A percentile compares a stretch with the other conserved stretches of the same genome.
Conservation (phyloP, 2,797 vertebrate species). For the Semotilus atromaculatus region DNA sequence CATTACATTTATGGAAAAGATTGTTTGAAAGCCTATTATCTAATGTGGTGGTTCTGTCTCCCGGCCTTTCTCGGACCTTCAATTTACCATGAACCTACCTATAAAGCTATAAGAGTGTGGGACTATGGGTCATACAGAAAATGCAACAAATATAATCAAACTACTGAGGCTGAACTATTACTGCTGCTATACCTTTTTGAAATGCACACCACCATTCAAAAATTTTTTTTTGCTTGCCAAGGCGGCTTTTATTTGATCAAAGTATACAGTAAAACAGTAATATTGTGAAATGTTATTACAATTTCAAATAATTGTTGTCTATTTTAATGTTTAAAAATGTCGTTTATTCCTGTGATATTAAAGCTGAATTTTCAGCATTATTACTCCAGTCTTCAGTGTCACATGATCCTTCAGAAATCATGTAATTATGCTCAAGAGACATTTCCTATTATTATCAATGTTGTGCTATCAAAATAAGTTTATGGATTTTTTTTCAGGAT, state of each 20-base stretch:
- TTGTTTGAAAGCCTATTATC: neutral
- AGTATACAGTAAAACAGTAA: neutral
- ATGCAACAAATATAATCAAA: neutral
- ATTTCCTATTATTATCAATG: neutral
- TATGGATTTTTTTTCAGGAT: neutral
- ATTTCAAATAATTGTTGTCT: neutral
- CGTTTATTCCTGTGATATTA: neutral
- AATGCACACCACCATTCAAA: too few species aligned
- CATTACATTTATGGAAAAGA: neutral
- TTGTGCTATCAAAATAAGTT: neutral
- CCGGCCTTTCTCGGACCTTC: constrained; percentile 24
- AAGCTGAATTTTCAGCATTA: neutral
- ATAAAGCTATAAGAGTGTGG: neutral
- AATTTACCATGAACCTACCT: constrained; percentile 15
- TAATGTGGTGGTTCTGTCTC: neutral
- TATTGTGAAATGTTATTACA: neutral
- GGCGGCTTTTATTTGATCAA: neutral
- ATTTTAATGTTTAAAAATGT: neutral
- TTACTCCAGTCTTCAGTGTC: neutral
- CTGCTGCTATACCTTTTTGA: neutral
- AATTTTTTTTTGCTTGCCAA: neutral
- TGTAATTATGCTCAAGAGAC: neutral
- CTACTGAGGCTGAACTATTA: neutral
- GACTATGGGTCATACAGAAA: neutral
- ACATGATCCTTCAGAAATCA: neutral